Percentiles rank a stretch among this genome's conserved stretches.
phyloP scores from a whole-genome alignment of 2,888 invertebrate species.

The Netelia inedita region DNA sequence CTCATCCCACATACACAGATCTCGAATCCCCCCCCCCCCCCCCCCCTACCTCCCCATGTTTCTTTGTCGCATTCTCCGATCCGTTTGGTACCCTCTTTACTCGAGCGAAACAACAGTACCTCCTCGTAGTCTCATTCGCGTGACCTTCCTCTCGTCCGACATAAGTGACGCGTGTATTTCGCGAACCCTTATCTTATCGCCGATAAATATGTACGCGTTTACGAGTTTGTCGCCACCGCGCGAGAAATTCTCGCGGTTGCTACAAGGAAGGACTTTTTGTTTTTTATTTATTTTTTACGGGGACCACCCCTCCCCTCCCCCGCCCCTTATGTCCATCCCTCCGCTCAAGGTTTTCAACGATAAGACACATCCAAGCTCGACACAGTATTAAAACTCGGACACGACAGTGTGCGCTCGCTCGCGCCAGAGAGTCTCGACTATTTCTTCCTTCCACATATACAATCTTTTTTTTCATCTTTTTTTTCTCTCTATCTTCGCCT shows the following conservation, averaged over 20 bases:
- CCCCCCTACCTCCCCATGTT: neutral
- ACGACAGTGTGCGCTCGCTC: conserved; percentile 31
- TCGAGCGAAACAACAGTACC: neutral
- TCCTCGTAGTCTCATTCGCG: neutral
- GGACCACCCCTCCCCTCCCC: conserved; percentile 54
- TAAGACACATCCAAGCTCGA: conserved; percentile 65
- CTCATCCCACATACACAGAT: neutral
- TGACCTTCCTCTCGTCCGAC: neutral
- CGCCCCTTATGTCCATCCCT: conserved; percentile 37
- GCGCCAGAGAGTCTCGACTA: conserved; percentile 46
- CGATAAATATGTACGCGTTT: conserved; percentile 76
- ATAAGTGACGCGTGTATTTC: neutral
- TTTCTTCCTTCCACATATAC: conserved; percentile 51
- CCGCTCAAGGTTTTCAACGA: conserved; percentile 72
- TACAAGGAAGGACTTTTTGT: conserved; percentile 68
- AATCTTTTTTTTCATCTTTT: conserved; percentile 29
- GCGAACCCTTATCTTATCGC: conserved; percentile 74
- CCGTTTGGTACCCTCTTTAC: neutral
- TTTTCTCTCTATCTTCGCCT: conserved; percentile 3
- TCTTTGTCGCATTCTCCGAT: neutral
- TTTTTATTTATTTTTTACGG: conserved; percentile 11
- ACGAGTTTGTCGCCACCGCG: conserved; percentile 71
- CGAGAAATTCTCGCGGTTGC: conserved; percentile 43
- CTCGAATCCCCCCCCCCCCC: neutral
- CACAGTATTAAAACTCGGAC: conserved; percentile 40